These are phyloP conservation scores for Agrypnia vestita DNA, from an alignment of 1,140 invertebrate genomes.

Conservation along the genomic window DNA sequence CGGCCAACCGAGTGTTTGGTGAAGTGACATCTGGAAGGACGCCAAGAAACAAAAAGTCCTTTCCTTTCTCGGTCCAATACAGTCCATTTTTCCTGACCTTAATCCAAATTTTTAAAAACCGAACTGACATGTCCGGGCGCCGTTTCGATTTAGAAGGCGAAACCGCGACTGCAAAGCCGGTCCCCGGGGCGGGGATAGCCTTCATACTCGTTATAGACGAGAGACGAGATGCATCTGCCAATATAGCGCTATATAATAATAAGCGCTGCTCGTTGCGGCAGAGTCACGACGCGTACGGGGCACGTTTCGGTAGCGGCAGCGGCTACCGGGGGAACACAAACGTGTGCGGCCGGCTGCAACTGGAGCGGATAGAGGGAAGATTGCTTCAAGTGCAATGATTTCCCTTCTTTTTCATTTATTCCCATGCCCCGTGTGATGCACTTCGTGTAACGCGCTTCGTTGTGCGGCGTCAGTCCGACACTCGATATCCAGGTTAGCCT, in stretches of 20 bases:
- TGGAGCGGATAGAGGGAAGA: background rate
- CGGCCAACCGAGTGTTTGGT: no score
- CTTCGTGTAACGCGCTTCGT: no score
- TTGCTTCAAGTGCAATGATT: background rate
- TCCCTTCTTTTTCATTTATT: background rate
- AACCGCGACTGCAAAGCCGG: background rate
- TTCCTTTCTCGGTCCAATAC: no score
- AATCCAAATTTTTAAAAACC: no score
- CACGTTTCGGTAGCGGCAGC: slow-evolving; percentile 51
- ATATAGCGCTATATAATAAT: slow-evolving; percentile 40
- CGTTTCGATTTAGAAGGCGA: background rate
- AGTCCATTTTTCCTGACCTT: no score
- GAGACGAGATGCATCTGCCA: slow-evolving; percentile 51
- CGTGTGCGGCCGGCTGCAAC: background rate
- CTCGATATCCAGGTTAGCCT: no score
- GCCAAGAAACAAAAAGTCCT: no score
- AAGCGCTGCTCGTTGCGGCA: slow-evolving; percentile 12
- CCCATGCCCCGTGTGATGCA: no score
- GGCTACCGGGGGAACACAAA: slow-evolving; percentile 3
- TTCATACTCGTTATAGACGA: slow-evolving; percentile 35
- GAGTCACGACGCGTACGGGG: slow-evolving; percentile 49
- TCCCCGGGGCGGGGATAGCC: slow-evolving; percentile 9
- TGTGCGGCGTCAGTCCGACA: no score
- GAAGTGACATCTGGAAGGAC: no score
- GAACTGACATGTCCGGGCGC: no score